Evolutionary conservation across 2,888 invertebrate genomes (phyloP).

Genomic region (Mamestra brassicae): DNA sequence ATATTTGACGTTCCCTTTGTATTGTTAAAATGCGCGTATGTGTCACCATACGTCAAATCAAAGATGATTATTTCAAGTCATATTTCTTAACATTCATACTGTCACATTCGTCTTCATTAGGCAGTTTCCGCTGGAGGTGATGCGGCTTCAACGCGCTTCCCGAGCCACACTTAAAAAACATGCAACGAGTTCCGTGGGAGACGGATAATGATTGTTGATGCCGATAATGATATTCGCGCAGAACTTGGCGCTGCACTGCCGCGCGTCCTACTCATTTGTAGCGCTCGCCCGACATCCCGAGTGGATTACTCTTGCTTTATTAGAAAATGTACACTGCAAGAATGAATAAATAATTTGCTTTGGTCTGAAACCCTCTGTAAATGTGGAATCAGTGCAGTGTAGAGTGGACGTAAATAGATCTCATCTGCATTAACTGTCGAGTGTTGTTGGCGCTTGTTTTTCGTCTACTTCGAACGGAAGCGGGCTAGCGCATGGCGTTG

Average conservation of each 20-base stretch:
- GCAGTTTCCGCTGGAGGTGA: slow-evolving; percentile 60
- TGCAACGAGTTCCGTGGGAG: slow-evolving; percentile 66
- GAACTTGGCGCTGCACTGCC: slow-evolving; percentile 32
- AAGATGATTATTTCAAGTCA: slow-evolving; percentile 40
- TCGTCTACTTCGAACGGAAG: slow-evolving; percentile 42
- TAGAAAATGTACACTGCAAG: slow-evolving; percentile 43
- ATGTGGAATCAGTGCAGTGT: slow-evolving; percentile 44
- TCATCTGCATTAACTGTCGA: slow-evolving; percentile 46
- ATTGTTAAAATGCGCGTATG: slow-evolving; percentile 24
- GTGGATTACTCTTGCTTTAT: slow-evolving; percentile 40
- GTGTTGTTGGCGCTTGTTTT: slow-evolving; percentile 45
- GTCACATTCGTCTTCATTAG: slow-evolving; percentile 64
- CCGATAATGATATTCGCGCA: slow-evolving; percentile 57
- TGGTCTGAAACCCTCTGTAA: slow-evolving; percentile 37
- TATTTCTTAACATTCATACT: slow-evolving; percentile 53
- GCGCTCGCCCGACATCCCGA: slow-evolving; percentile 23
- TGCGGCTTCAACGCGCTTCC: slow-evolving; percentile 54
- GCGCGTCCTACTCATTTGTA: slow-evolving; percentile 36
- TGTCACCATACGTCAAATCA: slow-evolving; percentile 24
- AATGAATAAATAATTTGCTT: slow-evolving; percentile 48
- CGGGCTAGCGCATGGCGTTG: slow-evolving; percentile 48
- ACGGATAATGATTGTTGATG: slow-evolving; percentile 56
- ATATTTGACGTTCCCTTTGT: slow-evolving; percentile 13
- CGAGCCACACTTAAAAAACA: slow-evolving; percentile 61
- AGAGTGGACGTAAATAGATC: slow-evolving; percentile 31